phyloP scores from a whole-genome alignment of 2,888 invertebrate genomes.

The Spodoptera exigua region DNA sequence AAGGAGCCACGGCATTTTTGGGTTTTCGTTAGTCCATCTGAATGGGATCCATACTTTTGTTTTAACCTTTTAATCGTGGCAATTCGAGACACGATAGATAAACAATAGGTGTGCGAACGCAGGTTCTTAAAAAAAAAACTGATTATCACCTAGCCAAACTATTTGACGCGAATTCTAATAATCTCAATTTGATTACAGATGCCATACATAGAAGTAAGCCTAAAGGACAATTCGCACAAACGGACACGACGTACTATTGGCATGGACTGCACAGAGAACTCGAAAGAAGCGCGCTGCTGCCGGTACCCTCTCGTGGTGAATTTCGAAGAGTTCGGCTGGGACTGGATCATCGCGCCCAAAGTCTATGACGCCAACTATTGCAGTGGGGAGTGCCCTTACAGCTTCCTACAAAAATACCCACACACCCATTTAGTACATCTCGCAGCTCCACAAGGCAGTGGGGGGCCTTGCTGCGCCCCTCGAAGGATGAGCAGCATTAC shows the following conservation, averaged over 20 bases:
- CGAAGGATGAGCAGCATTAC: constrained; percentile 95
- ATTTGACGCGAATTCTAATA: too few relatives aligned
- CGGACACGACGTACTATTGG: constrained; percentile 94
- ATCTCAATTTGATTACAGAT: constrained; percentile 74
- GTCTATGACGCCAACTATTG: constrained; percentile 98
- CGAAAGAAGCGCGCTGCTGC: constrained; percentile 96
- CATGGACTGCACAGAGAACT: constrained; percentile 95
- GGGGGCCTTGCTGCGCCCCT: constrained; percentile 98
- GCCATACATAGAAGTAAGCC: constrained; percentile 87
- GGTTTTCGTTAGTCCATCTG: too few relatives aligned
- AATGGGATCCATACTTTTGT: too few relatives aligned
- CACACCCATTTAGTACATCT: constrained; percentile 96
- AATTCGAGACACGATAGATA: too few relatives aligned
- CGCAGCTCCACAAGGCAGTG: constrained; percentile 92
- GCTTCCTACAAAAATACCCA: constrained; percentile 95
- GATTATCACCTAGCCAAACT: too few relatives aligned
- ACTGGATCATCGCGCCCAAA: constrained; percentile 99
- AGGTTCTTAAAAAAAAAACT: too few relatives aligned
- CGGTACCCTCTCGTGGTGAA: constrained; percentile 97
- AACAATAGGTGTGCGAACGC: background rate
- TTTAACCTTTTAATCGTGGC: too few relatives aligned
- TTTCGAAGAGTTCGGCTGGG: constrained; percentile 98
- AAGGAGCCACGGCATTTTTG: too few relatives aligned
- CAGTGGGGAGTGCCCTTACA: constrained; percentile 97
- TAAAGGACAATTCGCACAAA: constrained; percentile 87